phyloP scores from a whole-genome alignment of 1,140 invertebrate genomes.

The Euwallacea fornicatus region DNA sequence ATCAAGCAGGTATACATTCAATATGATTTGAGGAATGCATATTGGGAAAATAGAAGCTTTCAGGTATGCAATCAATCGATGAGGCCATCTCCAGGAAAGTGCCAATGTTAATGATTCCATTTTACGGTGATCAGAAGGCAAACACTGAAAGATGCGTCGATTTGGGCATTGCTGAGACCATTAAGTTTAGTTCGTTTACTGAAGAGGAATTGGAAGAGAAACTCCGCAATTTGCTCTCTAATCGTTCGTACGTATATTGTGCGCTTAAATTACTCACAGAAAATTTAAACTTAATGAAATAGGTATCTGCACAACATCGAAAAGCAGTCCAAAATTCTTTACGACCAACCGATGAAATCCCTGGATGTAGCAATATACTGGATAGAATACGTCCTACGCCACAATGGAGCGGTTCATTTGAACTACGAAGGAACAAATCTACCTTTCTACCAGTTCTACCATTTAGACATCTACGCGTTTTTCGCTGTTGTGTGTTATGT shows the following conservation, averaged over 20 bases:
- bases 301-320: constrained; percentile 40
- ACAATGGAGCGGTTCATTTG: constrained; percentile 56
- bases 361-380: constrained; percentile 57
- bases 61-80: constrained; percentile 56
- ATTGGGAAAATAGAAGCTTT: not conserved
- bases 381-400: constrained; percentile 60
- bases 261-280: not conserved
- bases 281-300: not conserved
- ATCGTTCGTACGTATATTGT: constrained; percentile 39
- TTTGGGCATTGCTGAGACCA: constrained; percentile 43
- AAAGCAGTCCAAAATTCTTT: constrained; percentile 17
- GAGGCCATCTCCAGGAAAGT: constrained; percentile 57
- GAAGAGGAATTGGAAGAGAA: constrained; percentile 39
- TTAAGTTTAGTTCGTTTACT: constrained; percentile 37
- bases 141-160: constrained; percentile 44
- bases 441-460: constrained; percentile 39
- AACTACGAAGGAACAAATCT: constrained; percentile 36
- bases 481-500: not conserved
- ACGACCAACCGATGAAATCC: constrained; percentile 52
- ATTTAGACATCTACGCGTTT: constrained; percentile 36
- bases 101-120: constrained; percentile 57
- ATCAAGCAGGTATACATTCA: constrained; percentile 52
- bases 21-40: not conserved
- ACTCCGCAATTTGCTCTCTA: constrained; percentile 37
- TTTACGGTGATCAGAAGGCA: constrained; percentile 50